A percentile compares a stretch with the other conserved stretches of the same genome.
Conservation (phyloP, 2,113 vertebrate genomes). For the Colinus virginianus region DNA sequence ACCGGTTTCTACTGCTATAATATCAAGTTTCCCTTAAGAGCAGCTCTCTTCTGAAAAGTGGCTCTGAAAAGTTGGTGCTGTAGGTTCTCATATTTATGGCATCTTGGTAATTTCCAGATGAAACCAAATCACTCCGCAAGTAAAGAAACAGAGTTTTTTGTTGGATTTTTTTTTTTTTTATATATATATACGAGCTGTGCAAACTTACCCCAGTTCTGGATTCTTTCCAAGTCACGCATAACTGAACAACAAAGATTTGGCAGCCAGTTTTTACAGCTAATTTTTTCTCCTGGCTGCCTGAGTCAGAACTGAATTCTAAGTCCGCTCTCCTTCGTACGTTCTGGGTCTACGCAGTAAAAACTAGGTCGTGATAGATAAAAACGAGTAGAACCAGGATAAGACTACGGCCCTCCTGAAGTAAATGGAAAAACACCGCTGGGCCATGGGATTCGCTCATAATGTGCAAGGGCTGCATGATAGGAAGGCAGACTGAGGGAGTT, state of each 20-base stretch:
- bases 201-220: slow-evolving; percentile 47
- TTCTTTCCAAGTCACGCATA: slow-evolving; percentile 48
- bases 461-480: rapidly evolving
- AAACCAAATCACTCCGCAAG: slow-evolving; percentile 22
- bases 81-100: slow-evolving; percentile 24
- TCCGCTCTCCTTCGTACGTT: not conserved
- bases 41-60: not conserved
- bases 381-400: not conserved
- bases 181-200: not conserved
- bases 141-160: not conserved
- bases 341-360: slow-evolving; percentile 29
- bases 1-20: slow-evolving; percentile 60
- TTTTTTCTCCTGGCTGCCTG: slow-evolving; percentile 53
- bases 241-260: slow-evolving; percentile 66
- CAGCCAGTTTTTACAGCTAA: slow-evolving; percentile 66
- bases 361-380: slow-evolving; percentile 49
- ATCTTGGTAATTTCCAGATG: slow-evolving; percentile 52
- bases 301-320: slow-evolving; percentile 57
- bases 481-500: rapidly evolving
- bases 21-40: slow-evolving; percentile 70
- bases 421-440: not conserved
- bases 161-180: not conserved
- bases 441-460: not conserved
- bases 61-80: slow-evolving; percentile 18
- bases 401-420: not conserved